phyloP scores from a whole-genome alignment of 2,888 invertebrate species.

The Patella depressa region DNA sequence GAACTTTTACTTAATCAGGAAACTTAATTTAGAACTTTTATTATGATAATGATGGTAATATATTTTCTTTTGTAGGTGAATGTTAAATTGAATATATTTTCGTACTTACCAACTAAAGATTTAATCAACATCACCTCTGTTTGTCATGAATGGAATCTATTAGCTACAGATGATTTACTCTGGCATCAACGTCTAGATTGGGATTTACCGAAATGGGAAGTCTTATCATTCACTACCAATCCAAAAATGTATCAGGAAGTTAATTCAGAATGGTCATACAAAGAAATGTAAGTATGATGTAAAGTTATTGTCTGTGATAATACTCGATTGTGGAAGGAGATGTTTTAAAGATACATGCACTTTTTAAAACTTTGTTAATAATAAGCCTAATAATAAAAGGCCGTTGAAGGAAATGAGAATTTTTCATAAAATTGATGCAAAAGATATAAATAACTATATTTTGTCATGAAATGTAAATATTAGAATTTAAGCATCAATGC shows the following conservation, averaged over 20 bases:
- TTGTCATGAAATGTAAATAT: too few species aligned
- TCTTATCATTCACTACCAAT: constrained; percentile 63
- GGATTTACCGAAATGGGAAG: constrained; percentile 58
- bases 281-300: constrained; percentile 64
- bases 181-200: constrained; percentile 57
- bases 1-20: too few species aligned
- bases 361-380: too few species aligned
- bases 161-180: constrained; percentile 60
- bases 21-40: too few species aligned
- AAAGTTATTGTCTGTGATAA: too few species aligned
- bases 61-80: constrained; percentile 43
- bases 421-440: too few species aligned
- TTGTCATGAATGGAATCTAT: constrained; percentile 58
- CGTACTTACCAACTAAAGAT: constrained; percentile 55
- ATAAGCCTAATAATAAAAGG: too few species aligned
- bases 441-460: too few species aligned
- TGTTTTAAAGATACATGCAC: neutral
- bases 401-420: too few species aligned
- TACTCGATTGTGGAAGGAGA: neutral
- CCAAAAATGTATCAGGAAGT: constrained; percentile 63
- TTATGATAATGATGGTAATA: neutral
- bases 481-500: too few species aligned
- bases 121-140: constrained; percentile 57
- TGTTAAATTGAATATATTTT: constrained; percentile 57
- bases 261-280: constrained; percentile 60